Evolutionary conservation across 2,888 invertebrate species (phyloP), one percentile per base, ranked within the genome.

Genomic region (Sphaeridia pumilis): DNA sequence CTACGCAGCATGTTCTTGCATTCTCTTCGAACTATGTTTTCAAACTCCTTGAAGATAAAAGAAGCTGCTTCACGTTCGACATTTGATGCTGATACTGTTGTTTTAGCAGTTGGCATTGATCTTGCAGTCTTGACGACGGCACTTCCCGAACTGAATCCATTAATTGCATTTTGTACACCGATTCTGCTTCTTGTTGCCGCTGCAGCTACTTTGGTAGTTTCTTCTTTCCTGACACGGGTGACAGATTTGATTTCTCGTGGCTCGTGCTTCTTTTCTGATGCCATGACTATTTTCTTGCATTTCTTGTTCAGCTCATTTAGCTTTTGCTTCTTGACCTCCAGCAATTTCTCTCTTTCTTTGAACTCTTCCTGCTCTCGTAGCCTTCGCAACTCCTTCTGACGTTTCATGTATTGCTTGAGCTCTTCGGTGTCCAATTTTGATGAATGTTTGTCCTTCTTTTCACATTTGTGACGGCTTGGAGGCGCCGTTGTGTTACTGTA

Each of bases 1-100:
- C 12, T 45, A 14, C 35, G n/a, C 20, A 58, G 43, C 35, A 62
- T 28, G 36, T 60, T 27, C 41, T 57, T 58, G 43, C 62, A 62
- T 38, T 62, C 60, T 27, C 57, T 36, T 28, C 57, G 52, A 1
- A 62, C 60, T 28, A 62, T 62, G 35, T 56, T 55, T 52, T 62
- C 62, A 55, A 62, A 62, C 35, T 62, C 62, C n/a, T 57, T 34
- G 4, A 61, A 53, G 12, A 53, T 53, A 48, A 48, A 53, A 44
- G 43, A 43, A 4, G 47, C 48, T 28, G 48, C 48, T 34, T 53
- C 44, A 24, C 43, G 7, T 21, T 48, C 53, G 35, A 47, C 21
- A 14, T 52, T 52, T 14, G 26, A 48, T 38, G 34, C 35, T 10
- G 48, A 48, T 48, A 38, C 38, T 14, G 38, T 24, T 38, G 24